Conservation (phyloP, 2,113 vertebrate genomes). For the Phyllopteryx taeniolatus region DNA sequence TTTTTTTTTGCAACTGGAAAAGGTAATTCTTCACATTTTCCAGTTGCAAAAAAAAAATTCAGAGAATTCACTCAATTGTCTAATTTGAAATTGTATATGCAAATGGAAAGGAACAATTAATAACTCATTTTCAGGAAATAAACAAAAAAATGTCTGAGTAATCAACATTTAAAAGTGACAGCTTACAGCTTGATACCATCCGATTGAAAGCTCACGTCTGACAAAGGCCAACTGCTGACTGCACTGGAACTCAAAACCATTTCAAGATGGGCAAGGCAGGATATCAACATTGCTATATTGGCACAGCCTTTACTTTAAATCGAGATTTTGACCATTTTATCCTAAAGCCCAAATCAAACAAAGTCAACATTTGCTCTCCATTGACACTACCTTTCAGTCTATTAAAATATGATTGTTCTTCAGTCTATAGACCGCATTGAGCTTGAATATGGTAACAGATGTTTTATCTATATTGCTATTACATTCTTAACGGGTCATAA, state of each 20-base stretch:
- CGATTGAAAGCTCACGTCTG: background rate
- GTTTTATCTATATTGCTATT: conserved; percentile 20
- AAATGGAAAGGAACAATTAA: background rate
- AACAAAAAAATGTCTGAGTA: too few species aligned
- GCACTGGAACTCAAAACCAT: conserved; percentile 22
- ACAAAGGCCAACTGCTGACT: conserved; percentile 34
- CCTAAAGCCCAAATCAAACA: conserved; percentile 3
- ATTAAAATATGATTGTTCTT: background rate
- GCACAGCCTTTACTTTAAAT: conserved; percentile 11
- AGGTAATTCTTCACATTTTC: too few species aligned
- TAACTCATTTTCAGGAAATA: background rate
- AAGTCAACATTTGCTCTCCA: background rate
- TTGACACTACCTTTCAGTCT: background rate
- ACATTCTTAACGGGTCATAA: conserved; percentile 42
- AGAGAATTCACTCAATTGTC: background rate
- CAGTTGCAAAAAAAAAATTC: background rate
- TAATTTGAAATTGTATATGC: background rate
- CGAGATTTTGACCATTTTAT: conserved; percentile 1
- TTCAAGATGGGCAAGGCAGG: conserved; percentile 40
- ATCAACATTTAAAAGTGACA: background rate
- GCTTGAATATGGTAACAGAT: background rate
- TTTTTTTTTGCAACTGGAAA: conserved; percentile 1
- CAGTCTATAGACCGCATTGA: conserved; percentile 4
- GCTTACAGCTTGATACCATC: background rate
- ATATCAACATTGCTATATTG: conserved; percentile 8